These are phyloP conservation scores for Musca domestica DNA, from an alignment of 1,140 invertebrate genomes.

Conservation along the genomic window DNA sequence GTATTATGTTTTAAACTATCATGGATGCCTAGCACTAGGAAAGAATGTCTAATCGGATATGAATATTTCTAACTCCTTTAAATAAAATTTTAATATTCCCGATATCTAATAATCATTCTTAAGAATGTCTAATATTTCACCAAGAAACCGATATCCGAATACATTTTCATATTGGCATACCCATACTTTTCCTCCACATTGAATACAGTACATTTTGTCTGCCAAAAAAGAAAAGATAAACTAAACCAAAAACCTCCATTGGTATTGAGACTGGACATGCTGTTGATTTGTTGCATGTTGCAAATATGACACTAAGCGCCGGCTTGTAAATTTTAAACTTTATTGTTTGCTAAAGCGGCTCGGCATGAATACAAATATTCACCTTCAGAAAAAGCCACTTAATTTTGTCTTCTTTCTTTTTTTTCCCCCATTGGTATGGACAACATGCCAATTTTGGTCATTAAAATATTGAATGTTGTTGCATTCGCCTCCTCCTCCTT, in stretches of 20 bases:
- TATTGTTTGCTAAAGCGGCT: neutral
- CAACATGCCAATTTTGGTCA: constrained; percentile 1
- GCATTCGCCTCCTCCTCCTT: no score
- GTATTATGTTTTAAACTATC: no score
- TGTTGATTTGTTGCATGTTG: constrained; percentile 18
- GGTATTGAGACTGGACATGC: neutral
- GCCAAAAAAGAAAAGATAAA: neutral
- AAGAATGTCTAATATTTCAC: no score
- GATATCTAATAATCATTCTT: no score
- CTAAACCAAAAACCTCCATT: neutral
- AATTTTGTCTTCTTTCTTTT: neutral
- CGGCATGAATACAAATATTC: no score
- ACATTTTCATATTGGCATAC: neutral
- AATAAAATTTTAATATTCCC: no score
- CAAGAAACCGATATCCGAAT: no score
- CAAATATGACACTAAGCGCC: constrained; percentile 22
- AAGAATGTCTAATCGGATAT: no score
- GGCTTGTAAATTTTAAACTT: constrained; percentile 18
- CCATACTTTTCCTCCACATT: neutral
- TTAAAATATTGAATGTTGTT: neutral
- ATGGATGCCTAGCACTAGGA: no score
- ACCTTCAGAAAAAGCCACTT: constrained; percentile 8
- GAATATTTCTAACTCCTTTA: no score
- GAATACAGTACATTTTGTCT: neutral
- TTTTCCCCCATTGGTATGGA: neutral